Base-by-base conservation (phyloP, 2,113 vertebrate species). In the Pyrgilauda ruficollis region DNA sequence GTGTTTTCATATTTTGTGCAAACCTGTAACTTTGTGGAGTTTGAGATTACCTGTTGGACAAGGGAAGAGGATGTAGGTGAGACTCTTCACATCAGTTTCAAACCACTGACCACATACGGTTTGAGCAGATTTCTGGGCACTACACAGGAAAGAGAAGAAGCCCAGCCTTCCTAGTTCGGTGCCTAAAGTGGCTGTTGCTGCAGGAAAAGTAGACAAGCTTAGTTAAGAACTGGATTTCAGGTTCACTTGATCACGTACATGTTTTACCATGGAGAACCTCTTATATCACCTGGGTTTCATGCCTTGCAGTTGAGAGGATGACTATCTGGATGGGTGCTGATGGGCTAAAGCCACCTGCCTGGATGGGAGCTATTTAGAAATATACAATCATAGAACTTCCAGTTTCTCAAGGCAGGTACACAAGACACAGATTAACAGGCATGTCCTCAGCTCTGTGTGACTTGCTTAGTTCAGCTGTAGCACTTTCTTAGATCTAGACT, bases 91-190 rank as follows among this genome's bases (percentile, higher is more conserved):
- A 33, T 41, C 26, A 44, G 2, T 44, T 68, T 61, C 49, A 87
- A 26, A 74, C 2, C 3, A 1, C 11, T 39, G 33, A 35, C 2
- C 3, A n/a, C 6, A 10, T 6, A 8, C 5, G 21, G 22, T 26
- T 24, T 58, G 17, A 86, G 17, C 23, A 46, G 20, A 7, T 15
- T 77, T 17, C 17, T 41, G 13, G 1, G 6, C 53, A 15, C 17
- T 82, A 35, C 31, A 12, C 1, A 1, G n/a, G 19, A 67, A 35
- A 11, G 7, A 44, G 5, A 68, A 26, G 39, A 72, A 59, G 14
- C 1, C 26, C 15, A 68, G 16, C 5, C 58, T 56, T 35, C 33
- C 15, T 52, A 62, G 11, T 2, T 8, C 18, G 1, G 6, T 2
- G 5, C 4, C 5, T 13, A 31, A 69, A 26, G 18, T 10, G 12